phyloP scores from a whole-genome alignment of 23 tunicate genomes.

The Styela clava region DNA sequence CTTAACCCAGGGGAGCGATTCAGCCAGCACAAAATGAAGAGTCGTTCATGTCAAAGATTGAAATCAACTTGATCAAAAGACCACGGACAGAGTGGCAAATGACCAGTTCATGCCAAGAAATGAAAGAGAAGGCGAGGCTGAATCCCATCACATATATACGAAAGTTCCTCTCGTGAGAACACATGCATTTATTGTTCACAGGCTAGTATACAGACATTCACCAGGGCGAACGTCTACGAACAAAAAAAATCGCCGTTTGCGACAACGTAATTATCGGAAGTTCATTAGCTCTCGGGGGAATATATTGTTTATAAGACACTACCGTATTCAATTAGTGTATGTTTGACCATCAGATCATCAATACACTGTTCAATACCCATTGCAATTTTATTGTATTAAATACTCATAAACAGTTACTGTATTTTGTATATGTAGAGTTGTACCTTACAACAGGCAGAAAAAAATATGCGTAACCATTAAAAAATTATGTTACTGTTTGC shows the following conservation, averaged over 20 bases:
- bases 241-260: not conserved
- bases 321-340: too few relatives aligned
- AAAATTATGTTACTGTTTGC: too few relatives aligned
- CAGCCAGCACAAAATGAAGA: conserved; percentile 13
- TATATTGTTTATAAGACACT: not conserved
- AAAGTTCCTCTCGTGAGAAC: not conserved
- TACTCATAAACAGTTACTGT: too few relatives aligned
- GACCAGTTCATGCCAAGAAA: not conserved
- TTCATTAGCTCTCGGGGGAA: not conserved
- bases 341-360: too few relatives aligned
- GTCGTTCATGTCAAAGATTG: not conserved
- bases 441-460: too few relatives aligned
- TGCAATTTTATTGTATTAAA: too few relatives aligned
- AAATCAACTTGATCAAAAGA: not conserved
- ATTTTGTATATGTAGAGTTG: too few relatives aligned
- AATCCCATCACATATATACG: not conserved
- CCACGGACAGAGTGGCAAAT: not conserved
- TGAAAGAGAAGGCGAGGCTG: not conserved
- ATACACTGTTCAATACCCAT: too few relatives aligned
- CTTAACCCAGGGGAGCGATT: conserved; percentile 16
- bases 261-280: not conserved
- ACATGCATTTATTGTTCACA: not conserved
- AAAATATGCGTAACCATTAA: too few relatives aligned
- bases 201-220: not conserved
- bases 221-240: too few relatives aligned